These are phyloP conservation scores for Andrena chrysosceles DNA, from an alignment of 2,888 invertebrate genomes.

Conservation along the genomic window DNA sequence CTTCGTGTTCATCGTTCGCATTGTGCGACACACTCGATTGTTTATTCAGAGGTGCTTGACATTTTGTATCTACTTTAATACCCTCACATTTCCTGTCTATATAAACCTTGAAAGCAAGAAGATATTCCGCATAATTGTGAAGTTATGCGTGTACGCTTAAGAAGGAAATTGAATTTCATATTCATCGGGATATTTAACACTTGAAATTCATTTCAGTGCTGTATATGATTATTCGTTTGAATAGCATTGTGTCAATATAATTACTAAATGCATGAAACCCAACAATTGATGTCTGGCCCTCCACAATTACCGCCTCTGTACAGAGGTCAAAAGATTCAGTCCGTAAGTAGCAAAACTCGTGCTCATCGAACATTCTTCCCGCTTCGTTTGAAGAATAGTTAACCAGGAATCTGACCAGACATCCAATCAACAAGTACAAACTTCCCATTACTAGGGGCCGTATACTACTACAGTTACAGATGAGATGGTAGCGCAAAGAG, in stretches of 20 bases:
- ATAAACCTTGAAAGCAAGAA: neutral
- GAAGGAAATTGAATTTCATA: neutral
- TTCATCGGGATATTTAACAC: neutral
- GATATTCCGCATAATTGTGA: neutral
- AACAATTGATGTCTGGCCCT: slow-evolving; percentile 65
- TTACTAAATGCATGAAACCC: slow-evolving; percentile 42
- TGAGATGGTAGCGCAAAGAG: slow-evolving; percentile 77
- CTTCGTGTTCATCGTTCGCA: neutral
- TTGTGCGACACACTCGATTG: neutral
- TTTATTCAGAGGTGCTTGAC: slow-evolving; percentile 5
- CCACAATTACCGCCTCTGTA: slow-evolving; percentile 75
- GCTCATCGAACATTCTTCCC: neutral
- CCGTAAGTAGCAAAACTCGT: slow-evolving; percentile 62
- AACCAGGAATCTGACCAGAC: neutral
- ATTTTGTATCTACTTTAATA: slow-evolving; percentile 17
- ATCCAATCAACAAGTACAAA: neutral
- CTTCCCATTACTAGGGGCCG: slow-evolving; percentile 74
- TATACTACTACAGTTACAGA: slow-evolving; percentile 78
- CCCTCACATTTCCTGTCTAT: slow-evolving; percentile 15
- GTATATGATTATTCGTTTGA: slow-evolving; percentile 6
- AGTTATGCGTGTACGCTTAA: neutral
- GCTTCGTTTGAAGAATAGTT: neutral
- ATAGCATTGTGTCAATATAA: neutral
- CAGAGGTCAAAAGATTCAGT: slow-evolving; percentile 75
- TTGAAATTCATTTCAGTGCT: neutral